These are phyloP conservation scores for Brachylomia viminalis DNA, from an alignment of 2,888 invertebrate species.

Conservation along the genomic window DNA sequence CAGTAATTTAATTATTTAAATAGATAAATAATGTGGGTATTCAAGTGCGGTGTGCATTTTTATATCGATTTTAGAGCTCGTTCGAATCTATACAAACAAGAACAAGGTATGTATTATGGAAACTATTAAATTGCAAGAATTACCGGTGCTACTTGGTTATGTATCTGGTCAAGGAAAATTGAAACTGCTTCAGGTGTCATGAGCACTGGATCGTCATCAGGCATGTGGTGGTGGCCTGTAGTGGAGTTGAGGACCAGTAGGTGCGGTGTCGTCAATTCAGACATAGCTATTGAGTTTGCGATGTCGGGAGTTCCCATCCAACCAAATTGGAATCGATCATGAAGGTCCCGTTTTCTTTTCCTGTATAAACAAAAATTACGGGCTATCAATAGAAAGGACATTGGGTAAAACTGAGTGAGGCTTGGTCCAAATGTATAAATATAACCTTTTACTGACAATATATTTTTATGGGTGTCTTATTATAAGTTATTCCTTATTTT, in stretches of 20 bases:
- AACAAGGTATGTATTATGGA: background rate
- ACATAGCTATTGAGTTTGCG: conserved; percentile 98
- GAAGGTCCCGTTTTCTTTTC: conserved; percentile 93
- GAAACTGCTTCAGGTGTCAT: conserved; percentile 95
- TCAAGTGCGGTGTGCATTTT: background rate
- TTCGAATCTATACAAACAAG: background rate
- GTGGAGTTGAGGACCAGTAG: conserved; percentile 97
- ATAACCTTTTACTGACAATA: background rate
- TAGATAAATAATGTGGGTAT: background rate
- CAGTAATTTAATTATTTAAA: background rate
- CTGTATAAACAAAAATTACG: conserved; percentile 67
- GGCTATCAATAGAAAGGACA: background rate
- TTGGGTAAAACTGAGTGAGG: background rate
- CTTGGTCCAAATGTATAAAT: background rate
- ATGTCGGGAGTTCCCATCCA: conserved; percentile 98
- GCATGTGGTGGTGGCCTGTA: conserved; percentile 97
- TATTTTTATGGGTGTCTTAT: background rate
- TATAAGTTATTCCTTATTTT: background rate
- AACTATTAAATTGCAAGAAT: conserved; percentile 14
- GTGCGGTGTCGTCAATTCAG: conserved; percentile 95
- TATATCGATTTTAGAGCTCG: background rate
- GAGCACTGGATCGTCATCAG: conserved; percentile 95
- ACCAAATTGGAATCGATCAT: conserved; percentile 97
- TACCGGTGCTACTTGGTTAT: conserved; percentile 95
- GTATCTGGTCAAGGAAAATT: conserved; percentile 94